phyloP scores from a whole-genome alignment of 2,113 vertebrate genomes.

The Nematolebias whitei region DNA sequence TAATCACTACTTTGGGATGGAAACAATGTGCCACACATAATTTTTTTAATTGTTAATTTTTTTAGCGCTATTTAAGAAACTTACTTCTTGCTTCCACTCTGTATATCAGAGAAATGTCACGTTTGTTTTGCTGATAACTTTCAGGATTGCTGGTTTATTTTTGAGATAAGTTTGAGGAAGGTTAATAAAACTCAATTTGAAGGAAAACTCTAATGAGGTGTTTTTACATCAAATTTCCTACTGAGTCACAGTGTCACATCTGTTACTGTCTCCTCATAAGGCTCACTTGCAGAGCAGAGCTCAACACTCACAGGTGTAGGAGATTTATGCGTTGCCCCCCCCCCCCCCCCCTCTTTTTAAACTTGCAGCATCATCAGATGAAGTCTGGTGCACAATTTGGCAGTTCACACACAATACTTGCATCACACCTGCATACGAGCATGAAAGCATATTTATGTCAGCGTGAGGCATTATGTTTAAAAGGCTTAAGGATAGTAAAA shows the following conservation, averaged over 20 bases:
- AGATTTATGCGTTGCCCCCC: too few relatives aligned
- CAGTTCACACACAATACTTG: too few relatives aligned
- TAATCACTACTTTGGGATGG: too few relatives aligned
- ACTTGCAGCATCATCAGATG: background rate
- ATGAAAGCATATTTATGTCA: too few relatives aligned
- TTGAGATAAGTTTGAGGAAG: too few relatives aligned
- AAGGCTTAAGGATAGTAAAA: too few relatives aligned
- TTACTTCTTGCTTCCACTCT: background rate
- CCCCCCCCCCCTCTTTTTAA: too few relatives aligned
- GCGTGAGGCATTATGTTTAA: too few relatives aligned
- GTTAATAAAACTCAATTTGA: slow-evolving; percentile 49
- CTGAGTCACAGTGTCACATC: slow-evolving; percentile 49
- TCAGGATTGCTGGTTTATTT: too few relatives aligned
- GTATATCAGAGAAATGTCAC: background rate
- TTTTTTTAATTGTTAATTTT: background rate
- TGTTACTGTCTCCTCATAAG: slow-evolving; percentile 36
- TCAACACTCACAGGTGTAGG: slow-evolving; percentile 24
- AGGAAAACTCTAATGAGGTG: slow-evolving; percentile 45
- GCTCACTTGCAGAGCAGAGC: slow-evolving; percentile 36
- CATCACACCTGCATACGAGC: too few relatives aligned
- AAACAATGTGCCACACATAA: background rate
- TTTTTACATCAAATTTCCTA: slow-evolving; percentile 51
- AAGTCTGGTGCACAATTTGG: background rate
- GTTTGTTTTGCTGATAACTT: too few relatives aligned
- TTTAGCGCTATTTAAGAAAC: slow-evolving; percentile 10